A percentile compares a stretch with the other conserved stretches of the same genome.
Evolutionary conservation across 1,140 invertebrate genomes (phyloP).

Genomic region (Batillaria attramentaria): DNA sequence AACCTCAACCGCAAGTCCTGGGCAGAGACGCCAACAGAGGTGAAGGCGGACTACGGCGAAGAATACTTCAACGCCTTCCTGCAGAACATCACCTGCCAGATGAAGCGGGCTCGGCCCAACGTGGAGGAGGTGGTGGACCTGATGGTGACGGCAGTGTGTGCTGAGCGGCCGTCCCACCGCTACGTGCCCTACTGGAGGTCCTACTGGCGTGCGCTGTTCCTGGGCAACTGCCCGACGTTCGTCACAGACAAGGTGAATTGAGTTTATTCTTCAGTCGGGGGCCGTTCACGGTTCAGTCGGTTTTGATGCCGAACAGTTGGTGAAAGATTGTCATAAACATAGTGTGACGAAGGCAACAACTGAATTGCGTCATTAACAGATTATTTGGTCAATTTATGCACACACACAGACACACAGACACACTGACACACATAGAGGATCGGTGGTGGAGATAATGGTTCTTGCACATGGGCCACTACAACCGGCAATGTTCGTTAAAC

Average conservation of each 20-base stretch:
- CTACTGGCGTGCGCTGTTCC: constrained; percentile 50
- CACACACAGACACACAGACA: too few relatives aligned
- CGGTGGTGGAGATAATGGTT: too few relatives aligned
- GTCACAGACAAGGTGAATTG: constrained; percentile 58
- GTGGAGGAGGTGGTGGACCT: constrained; percentile 60
- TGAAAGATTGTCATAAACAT: too few relatives aligned
- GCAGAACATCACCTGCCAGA: constrained; percentile 51
- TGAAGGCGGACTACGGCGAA: constrained; percentile 64
- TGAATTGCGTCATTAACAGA: too few relatives aligned
- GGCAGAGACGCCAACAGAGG: constrained; percentile 63
- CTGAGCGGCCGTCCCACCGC: constrained; percentile 50
- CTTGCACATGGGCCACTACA: too few relatives aligned
- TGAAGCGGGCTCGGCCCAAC: constrained; percentile 60
- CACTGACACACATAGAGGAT: too few relatives aligned
- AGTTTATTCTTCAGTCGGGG: too few relatives aligned
- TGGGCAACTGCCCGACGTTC: constrained; percentile 73
- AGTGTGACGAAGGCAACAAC: too few relatives aligned
- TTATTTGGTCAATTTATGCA: too few relatives aligned
- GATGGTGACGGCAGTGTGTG: constrained; percentile 62
- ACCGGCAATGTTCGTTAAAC: too few relatives aligned
- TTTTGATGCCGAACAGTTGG: too few relatives aligned
- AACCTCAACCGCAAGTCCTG: constrained; percentile 62
- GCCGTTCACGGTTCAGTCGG: too few relatives aligned
- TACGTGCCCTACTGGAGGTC: constrained; percentile 62
- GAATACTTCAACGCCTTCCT: constrained; percentile 65